phyloP scores from a whole-genome alignment of 2,888 invertebrate genomes.

The Rotaria magnacalcarata region DNA sequence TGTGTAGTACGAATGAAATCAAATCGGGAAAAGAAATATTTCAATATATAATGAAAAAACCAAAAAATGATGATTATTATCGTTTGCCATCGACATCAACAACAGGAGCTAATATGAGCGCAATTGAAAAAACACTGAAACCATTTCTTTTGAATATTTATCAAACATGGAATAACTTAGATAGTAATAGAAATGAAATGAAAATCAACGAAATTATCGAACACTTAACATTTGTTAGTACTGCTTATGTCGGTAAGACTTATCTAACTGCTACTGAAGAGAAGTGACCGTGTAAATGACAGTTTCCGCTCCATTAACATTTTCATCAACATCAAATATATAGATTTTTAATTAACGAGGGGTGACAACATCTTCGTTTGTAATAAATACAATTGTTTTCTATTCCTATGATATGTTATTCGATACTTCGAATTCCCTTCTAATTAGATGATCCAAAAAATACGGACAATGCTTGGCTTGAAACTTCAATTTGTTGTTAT shows the following conservation, averaged over 20 bases:
- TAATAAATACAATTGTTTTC: too few relatives aligned
- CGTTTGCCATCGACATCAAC: not conserved
- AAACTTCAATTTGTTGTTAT: not conserved
- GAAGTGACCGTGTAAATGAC: too few relatives aligned
- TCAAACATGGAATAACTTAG: not conserved
- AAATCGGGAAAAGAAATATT: not conserved
- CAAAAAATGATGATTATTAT: not conserved
- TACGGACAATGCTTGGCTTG: conserved; percentile 11
- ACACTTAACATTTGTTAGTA: conserved; percentile 12
- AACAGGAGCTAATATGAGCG: not conserved
- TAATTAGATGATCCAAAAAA: not conserved
- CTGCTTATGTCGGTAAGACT: not conserved
- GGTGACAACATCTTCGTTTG: too few relatives aligned
- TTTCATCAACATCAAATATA: too few relatives aligned
- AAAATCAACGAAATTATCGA: not conserved
- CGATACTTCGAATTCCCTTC: not conserved
- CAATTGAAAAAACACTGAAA: not conserved
- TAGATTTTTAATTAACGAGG: too few relatives aligned
- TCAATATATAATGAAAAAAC: not conserved
- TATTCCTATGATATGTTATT: too few relatives aligned
- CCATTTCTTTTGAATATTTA: not conserved
- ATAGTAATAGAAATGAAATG: too few relatives aligned
- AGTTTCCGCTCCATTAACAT: too few relatives aligned
- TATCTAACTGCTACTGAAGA: not conserved
- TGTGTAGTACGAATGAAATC: conserved; percentile 9